Conservation (phyloP, 2,113 vertebrate species). For the Nansenia antarctica region DNA sequence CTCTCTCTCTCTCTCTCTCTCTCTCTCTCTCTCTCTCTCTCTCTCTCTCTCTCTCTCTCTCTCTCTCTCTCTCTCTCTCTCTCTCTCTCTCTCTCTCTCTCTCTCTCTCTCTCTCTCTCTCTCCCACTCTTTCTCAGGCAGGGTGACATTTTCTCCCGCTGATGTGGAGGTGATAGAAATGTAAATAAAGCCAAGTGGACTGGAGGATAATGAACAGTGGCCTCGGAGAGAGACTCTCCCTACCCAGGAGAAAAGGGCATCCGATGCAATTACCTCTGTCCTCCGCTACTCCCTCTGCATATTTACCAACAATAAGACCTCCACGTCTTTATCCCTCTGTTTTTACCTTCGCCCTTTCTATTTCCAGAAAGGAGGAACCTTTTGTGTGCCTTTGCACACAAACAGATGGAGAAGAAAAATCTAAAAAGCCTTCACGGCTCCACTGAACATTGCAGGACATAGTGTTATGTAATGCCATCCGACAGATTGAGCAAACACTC, state of each 20-base stretch:
- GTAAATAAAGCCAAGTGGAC: conserved; percentile 48
- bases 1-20: too few species aligned
- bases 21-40: too few species aligned
- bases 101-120: not conserved
- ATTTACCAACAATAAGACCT: conserved; percentile 20
- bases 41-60: too few species aligned
- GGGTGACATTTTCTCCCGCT: conserved; percentile 53
- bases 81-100: too few species aligned
- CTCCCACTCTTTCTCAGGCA: conserved; percentile 7
- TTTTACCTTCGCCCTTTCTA: not conserved
- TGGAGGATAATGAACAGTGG: not conserved
- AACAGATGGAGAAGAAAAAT: not conserved
- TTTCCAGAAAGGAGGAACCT: conserved; percentile 5
- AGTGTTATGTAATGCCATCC: too few species aligned
- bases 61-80: too few species aligned
- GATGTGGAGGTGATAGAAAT: conserved; percentile 54
- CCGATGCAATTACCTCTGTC: conserved; percentile 23
- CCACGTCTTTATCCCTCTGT: not conserved
- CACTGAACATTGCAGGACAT: too few species aligned
- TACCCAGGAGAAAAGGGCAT: conserved; percentile 7
- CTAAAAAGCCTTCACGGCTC: too few species aligned
- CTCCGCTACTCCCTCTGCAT: not conserved
- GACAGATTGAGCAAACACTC: too few species aligned
- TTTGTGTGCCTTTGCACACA: conserved; percentile 15
- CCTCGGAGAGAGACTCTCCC: not conserved